These are phyloP conservation scores for Brachypodius melanocephalos DNA, from an alignment of 2,113 vertebrate genomes.

Conservation along the genomic window DNA sequence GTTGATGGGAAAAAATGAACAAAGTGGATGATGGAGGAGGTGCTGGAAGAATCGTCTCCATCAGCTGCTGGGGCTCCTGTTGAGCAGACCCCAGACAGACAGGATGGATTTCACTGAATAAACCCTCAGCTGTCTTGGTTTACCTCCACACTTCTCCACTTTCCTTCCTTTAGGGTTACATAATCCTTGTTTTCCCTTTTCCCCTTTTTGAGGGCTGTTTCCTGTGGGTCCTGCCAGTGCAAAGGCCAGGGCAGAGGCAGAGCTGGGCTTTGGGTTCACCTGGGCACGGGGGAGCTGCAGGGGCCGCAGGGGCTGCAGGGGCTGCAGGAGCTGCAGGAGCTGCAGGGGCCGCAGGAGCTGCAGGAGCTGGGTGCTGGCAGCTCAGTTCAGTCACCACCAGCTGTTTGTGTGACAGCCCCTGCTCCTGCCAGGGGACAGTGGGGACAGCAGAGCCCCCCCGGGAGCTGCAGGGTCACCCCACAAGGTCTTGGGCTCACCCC, in stretches of 20 bases:
- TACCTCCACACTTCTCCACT: neutral
- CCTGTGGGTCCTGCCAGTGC: accelerated
- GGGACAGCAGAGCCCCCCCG: neutral
- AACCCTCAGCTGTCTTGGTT: neutral
- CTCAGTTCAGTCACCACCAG: neutral
- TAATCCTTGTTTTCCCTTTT: neutral
- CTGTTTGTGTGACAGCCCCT: neutral
- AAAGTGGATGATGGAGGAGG: constrained; percentile 26
- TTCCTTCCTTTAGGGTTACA: neutral
- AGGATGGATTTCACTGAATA: neutral
- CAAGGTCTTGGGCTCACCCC: too few species aligned
- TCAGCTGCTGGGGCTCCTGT: neutral
- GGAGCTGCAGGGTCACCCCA: accelerated
- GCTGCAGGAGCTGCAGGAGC: neutral
- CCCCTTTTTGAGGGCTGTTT: neutral
- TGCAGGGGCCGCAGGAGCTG: too few species aligned
- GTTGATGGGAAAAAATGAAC: constrained; percentile 34
- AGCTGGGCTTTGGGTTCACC: accelerated
- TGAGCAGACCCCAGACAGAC: neutral
- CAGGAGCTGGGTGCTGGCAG: neutral
- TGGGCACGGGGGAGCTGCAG: accelerated
- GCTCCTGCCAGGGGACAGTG: accelerated
- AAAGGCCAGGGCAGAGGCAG: accelerated
- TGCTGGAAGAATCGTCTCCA: constrained; percentile 27
- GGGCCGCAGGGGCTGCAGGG: neutral